Evolutionary conservation across 2,113 vertebrate species (phyloP), one percentile per base, ranked within the genome.

Genomic region (rabbit (Oryctolagus cuniculus)): DNA sequence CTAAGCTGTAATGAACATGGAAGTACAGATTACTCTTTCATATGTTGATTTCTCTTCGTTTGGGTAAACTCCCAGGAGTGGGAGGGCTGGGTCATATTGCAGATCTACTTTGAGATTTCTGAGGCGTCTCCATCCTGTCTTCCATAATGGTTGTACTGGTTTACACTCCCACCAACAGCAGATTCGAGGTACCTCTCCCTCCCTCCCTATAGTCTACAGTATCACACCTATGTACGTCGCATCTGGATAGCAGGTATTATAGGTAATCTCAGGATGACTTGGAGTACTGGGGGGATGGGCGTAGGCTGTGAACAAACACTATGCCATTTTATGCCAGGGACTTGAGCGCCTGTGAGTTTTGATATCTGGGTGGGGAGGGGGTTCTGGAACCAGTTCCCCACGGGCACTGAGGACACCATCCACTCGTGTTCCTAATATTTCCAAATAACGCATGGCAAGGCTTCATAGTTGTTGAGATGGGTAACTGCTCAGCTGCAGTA

Each of bases 391-490:
- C 44, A 31, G 24, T 29, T 34, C 63, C 24, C 2, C 15, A 9
- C 51, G 7, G 61, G 67, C 22, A 17, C 24, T 55, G 69, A 64
- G 9, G 13, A 11, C n/a, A 25, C 31, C 16, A 0, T 67, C 17
- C 55, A 16, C 55, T 58, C 55, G 12, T 95, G 85, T 95, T 95
- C 97, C 88, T 89, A 96, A 92, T 74, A 58, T 92, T 72, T 67
- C 16, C 75, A 7, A 25, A 22, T 58, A 90, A 51, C 31, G 38
- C 10, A 86, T 36, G 36, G n/a, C 58, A 64, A 78, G 2, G 0
- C 55, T 89, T 79, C 66, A 13, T 55, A 31, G 78, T 82, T 79
- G n/a, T 77, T 83, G 67, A 79, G 86, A 69, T 55, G 53, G 84
- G 75, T 77, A 97, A 90, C 44, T 78, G 51, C 87, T 88, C 38